Conservation (phyloP, 2,797 vertebrate genomes). For the Acipenser ruthenus region DNA sequence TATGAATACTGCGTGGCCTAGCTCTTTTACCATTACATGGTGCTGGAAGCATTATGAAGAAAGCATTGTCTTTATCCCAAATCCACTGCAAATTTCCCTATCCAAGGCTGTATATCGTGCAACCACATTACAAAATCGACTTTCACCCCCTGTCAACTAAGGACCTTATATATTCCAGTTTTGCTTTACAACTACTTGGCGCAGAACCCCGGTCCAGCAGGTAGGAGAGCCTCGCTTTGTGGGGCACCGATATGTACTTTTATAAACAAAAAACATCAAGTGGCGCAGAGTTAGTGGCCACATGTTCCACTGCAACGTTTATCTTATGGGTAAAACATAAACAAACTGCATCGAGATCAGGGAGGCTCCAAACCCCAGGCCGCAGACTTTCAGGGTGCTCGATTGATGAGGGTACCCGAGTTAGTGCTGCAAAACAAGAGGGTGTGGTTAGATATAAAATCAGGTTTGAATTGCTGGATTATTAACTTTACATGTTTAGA, state of each 20-base stretch:
- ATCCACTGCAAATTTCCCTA: background rate
- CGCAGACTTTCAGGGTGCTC: conserved; percentile 8
- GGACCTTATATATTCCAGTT: background rate
- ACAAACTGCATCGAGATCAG: no score
- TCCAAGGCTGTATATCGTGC: background rate
- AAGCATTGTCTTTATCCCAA: conserved; percentile 12
- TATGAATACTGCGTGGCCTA: conserved; percentile 15
- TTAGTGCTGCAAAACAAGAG: no score
- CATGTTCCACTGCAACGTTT: no score
- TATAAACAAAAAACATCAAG: no score
- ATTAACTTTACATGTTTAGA: no score
- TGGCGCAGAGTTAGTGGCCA: no score
- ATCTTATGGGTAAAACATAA: no score
- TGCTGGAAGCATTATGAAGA: conserved; percentile 15
- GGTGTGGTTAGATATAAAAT: no score
- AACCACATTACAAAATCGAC: background rate
- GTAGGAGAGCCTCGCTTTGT: background rate
- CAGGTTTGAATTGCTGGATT: no score
- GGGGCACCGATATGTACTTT: no score
- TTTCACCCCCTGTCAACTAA: background rate
- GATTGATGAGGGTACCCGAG: background rate
- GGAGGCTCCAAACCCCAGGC: background rate
- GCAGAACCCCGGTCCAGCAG: conserved; percentile 8
- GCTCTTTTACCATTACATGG: conserved; percentile 15
- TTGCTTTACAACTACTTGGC: background rate